These are phyloP conservation scores for Sebastes iracundus DNA, from an alignment of 2,797 vertebrate genomes.

Conservation along the genomic window DNA sequence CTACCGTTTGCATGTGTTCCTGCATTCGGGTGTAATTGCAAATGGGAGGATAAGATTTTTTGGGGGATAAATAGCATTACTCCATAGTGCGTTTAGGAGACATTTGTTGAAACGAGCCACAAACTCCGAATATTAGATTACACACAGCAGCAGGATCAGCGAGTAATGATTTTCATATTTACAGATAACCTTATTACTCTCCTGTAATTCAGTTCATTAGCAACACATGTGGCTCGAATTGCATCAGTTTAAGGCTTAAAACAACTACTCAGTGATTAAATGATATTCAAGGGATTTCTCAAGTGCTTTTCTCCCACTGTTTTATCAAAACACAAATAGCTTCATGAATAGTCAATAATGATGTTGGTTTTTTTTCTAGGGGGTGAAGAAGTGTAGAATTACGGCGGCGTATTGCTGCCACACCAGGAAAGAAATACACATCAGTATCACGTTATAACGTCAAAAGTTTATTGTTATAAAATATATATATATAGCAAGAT, in stretches of 20 bases:
- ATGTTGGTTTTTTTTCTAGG: slow-evolving; percentile 1
- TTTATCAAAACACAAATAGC: background rate
- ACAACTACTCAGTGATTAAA: slow-evolving; percentile 8
- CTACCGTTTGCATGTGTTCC: slow-evolving; percentile 58
- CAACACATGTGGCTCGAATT: slow-evolving; percentile 27
- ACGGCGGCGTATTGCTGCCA: no score
- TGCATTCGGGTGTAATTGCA: slow-evolving; percentile 47
- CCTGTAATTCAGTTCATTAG: slow-evolving; percentile 50
- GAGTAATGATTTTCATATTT: slow-evolving; percentile 47
- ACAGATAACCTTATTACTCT: slow-evolving; percentile 63
- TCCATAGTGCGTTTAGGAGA: slow-evolving; percentile 50
- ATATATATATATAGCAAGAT: no score
- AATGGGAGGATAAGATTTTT: slow-evolving; percentile 53
- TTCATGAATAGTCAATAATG: slow-evolving; percentile 27
- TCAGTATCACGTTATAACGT: no score
- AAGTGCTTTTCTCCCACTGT: background rate
- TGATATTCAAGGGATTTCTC: slow-evolving; percentile 10
- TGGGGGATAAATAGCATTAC: slow-evolving; percentile 56
- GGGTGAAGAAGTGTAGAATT: background rate
- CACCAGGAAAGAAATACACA: rapidly evolving
- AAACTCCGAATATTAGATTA: slow-evolving; percentile 48
- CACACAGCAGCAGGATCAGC: slow-evolving; percentile 19
- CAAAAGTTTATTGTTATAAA: no score
- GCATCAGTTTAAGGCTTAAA: slow-evolving; percentile 2
- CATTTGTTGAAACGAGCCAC: slow-evolving; percentile 53